Percentiles rank a stretch among this genome's conserved stretches.
Evolutionary conservation across 2,797 vertebrate species (phyloP).

Genomic region (Pyrocephalus nanus): DNA sequence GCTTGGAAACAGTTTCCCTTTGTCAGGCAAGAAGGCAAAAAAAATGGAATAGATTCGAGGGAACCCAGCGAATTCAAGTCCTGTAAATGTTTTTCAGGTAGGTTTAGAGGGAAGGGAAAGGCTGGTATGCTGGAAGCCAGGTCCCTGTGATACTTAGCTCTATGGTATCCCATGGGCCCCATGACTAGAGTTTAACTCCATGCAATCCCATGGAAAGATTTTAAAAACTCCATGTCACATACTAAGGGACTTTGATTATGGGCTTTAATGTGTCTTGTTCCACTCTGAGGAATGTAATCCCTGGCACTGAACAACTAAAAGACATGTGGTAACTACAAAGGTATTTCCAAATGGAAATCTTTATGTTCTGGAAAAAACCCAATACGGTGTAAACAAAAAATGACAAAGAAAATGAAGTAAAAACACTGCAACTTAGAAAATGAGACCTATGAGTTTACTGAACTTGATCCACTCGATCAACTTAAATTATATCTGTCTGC

Average conservation of each 20-base stretch:
- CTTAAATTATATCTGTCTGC: neutral
- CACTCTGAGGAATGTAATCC: neutral
- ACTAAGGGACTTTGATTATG: neutral
- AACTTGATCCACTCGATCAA: neutral
- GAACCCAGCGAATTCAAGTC: neutral
- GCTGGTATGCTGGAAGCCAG: neutral
- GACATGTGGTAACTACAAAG: neutral
- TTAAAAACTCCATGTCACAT: neutral
- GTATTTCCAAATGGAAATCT: neutral
- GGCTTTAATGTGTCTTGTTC: neutral
- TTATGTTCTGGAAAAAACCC: neutral
- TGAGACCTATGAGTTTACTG: neutral
- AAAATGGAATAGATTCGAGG: neutral
- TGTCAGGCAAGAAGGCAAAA: neutral
- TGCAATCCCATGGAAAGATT: neutral
- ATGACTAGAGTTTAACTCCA: neutral
- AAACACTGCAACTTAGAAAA: neutral
- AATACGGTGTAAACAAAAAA: neutral
- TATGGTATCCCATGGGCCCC: neutral
- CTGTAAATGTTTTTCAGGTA: neutral
- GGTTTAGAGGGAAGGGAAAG: neutral
- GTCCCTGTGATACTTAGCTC: neutral
- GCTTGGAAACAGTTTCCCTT: neutral
- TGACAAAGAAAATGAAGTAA: neutral
- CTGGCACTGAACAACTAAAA: neutral